These are phyloP conservation scores for Eristalis tenax DNA, from an alignment of 2,888 invertebrate species.

Conservation along the genomic window DNA sequence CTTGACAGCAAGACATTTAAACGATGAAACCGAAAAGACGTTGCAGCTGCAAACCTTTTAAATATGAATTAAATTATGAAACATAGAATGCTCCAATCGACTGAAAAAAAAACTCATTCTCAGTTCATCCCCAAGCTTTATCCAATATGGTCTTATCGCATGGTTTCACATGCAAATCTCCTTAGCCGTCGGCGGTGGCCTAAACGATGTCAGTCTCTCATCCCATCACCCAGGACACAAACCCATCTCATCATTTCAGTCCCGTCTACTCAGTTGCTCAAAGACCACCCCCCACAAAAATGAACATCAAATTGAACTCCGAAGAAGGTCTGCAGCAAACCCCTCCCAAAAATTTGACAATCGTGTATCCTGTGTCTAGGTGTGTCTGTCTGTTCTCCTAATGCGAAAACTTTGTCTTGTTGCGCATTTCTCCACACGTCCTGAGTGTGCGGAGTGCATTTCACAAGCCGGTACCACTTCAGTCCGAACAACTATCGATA, in stretches of 20 bases:
- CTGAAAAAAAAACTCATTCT: no score
- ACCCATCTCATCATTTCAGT: constrained; percentile 19
- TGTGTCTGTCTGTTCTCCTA: constrained; percentile 32
- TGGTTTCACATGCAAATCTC: neutral
- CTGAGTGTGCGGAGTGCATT: neutral
- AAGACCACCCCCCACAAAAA: constrained; percentile 14
- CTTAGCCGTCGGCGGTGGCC: neutral
- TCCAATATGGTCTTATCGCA: neutral
- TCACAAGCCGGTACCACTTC: neutral
- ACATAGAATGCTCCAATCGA: no score
- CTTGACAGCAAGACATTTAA: no score
- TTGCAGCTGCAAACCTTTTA: no score
- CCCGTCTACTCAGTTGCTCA: neutral
- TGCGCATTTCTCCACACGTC: constrained; percentile 52
- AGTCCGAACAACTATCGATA: constrained; percentile 47
- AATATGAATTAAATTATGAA: no score
- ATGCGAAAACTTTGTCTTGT: constrained; percentile 69
- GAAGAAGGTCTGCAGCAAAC: constrained; percentile 1
- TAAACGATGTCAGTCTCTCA: neutral
- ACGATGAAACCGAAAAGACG: no score
- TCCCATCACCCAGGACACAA: neutral
- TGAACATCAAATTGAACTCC: constrained; percentile 47
- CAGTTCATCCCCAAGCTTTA: no score
- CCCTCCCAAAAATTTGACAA: constrained; percentile 28
- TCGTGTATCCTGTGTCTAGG: constrained; percentile 16